Percentiles rank a stretch among this genome's conserved stretches.
Conservation (phyloP, 2,113 vertebrate species). For the Sorex fumeus region DNA sequence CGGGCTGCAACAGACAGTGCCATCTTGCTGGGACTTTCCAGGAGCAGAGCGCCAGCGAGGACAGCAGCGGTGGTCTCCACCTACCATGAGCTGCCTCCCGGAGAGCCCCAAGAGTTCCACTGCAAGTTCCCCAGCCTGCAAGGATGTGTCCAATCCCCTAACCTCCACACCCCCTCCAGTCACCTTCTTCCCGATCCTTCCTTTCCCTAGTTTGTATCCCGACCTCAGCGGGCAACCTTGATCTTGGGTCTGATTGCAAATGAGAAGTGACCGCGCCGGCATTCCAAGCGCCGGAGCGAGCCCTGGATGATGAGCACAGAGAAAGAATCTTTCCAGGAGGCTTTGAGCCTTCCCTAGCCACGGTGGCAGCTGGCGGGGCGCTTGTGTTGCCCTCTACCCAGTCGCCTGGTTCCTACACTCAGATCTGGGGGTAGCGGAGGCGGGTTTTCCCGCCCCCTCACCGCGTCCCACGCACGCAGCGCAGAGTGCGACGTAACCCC, state of each 20-base stretch:
- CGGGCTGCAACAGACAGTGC: not conserved
- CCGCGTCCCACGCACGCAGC: accelerated
- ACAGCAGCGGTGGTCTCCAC: not conserved
- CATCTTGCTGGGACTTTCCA: slow-evolving; percentile 66
- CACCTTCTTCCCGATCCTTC: not conserved
- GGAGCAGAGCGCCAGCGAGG: not conserved
- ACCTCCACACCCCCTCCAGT: not conserved
- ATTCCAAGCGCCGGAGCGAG: not conserved
- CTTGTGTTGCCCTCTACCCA: not conserved
- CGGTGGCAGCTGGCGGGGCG: not conserved
- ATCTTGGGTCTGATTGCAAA: slow-evolving; percentile 30
- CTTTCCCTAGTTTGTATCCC: not conserved
- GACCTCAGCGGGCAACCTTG: not conserved
- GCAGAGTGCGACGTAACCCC: not conserved
- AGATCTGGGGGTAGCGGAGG: not conserved
- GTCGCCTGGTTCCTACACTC: not conserved
- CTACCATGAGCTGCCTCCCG: not conserved
- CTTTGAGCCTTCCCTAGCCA: accelerated
- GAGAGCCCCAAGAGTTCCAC: not conserved
- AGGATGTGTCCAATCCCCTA: not conserved
- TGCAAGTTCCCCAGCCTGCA: not conserved
- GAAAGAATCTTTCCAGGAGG: not conserved
- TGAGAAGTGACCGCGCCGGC: not conserved
- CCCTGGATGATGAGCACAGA: not conserved
- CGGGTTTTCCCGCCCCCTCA: not conserved